Evolutionary conservation across 2,797 vertebrate species (phyloP).

Genomic region (Adrianichthys oophorus): DNA sequence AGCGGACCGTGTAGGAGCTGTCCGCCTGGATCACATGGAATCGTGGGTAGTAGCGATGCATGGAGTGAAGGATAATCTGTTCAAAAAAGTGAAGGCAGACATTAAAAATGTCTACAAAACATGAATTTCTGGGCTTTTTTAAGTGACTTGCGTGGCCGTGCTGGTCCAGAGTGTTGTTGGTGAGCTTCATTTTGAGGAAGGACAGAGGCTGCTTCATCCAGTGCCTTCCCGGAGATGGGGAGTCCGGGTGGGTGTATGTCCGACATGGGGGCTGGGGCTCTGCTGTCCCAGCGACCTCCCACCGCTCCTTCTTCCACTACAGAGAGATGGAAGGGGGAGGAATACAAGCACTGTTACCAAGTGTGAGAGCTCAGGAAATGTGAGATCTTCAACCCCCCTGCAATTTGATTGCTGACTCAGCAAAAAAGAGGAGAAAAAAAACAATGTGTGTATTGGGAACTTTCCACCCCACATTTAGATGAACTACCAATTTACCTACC

Average conservation of each 20-base stretch:
- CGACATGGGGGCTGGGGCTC: slow-evolving; percentile 86
- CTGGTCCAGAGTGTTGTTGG: slow-evolving; percentile 90
- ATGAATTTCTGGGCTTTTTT: too few species aligned
- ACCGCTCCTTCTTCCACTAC: slow-evolving; percentile 90
- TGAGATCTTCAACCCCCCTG: slow-evolving; percentile 10
- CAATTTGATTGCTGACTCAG: not conserved
- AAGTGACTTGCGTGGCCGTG: slow-evolving; percentile 81
- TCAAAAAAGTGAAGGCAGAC: not conserved
- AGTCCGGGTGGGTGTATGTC: slow-evolving; percentile 87
- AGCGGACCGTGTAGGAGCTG: slow-evolving; percentile 81
- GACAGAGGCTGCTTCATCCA: slow-evolving; percentile 90
- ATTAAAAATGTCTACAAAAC: not conserved
- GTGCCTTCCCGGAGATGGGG: slow-evolving; percentile 86
- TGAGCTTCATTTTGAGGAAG: slow-evolving; percentile 91
- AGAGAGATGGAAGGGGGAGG: slow-evolving; percentile 18
- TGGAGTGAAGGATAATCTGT: slow-evolving; percentile 90
- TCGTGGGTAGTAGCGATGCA: slow-evolving; percentile 90
- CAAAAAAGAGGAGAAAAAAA: not conserved
- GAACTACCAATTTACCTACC: too few species aligned
- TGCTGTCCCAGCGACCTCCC: slow-evolving; percentile 87
- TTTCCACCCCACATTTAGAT: too few species aligned
- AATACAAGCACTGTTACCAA: slow-evolving; percentile 15
- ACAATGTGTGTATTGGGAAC: not conserved
- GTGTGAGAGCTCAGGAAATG: slow-evolving; percentile 26
- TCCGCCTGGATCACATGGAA: slow-evolving; percentile 89